Conservation (phyloP, 2,113 vertebrate genomes). For the Scomber colias region DNA sequence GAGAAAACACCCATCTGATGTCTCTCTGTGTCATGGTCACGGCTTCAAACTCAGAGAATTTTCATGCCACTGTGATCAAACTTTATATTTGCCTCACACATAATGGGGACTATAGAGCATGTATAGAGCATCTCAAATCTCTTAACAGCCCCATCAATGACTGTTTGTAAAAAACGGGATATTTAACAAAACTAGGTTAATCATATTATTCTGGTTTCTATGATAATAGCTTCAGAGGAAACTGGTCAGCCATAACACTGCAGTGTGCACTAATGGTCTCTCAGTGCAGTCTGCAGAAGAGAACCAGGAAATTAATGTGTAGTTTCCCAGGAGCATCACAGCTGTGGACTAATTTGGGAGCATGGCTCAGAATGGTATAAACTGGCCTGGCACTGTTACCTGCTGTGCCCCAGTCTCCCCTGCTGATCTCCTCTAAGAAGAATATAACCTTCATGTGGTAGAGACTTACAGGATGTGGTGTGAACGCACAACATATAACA, state of each 20-base stretch:
- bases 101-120: background rate
- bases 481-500: constrained; percentile 30
- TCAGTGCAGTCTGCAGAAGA: constrained; percentile 40
- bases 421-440: constrained; percentile 52
- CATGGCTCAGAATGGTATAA: constrained; percentile 48
- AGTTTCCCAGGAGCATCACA: constrained; percentile 68
- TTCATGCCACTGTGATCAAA: constrained; percentile 26
- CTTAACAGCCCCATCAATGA: background rate
- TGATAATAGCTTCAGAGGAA: constrained; percentile 26
- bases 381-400: constrained; percentile 51
- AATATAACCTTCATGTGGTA: constrained; percentile 70
- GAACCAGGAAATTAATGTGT: constrained; percentile 51
- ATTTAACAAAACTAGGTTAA: constrained; percentile 33
- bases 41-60: background rate
- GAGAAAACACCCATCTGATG: constrained; percentile 43
- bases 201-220: constrained; percentile 22
- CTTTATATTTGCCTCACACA: constrained; percentile 1
- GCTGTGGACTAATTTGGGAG: constrained; percentile 74
- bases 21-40: constrained; percentile 34
- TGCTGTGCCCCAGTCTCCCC: constrained; percentile 54
- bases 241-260: constrained; percentile 22
- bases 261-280: constrained; percentile 49
- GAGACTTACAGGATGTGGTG: constrained; percentile 30
- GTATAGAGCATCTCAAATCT: background rate
- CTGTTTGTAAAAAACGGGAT: background rate